Evolutionary conservation across 2,797 vertebrate species (phyloP).

Genomic region (Ctenochaetus hawaiiensis): DNA sequence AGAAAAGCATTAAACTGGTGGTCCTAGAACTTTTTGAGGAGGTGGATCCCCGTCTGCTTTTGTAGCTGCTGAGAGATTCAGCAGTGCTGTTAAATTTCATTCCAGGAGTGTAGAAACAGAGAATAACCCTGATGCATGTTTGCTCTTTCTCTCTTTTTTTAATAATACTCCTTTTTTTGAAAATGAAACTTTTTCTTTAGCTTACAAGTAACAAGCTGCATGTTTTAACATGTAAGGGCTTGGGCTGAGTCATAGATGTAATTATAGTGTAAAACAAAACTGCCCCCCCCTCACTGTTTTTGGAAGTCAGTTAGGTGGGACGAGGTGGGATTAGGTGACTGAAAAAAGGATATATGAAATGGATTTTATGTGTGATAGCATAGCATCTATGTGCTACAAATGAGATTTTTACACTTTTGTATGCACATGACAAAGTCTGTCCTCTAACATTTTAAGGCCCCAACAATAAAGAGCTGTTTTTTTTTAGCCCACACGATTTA

Average conservation of each 20-base stretch:
- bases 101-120: not conserved
- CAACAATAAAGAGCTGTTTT: not conserved
- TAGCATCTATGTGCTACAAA: not conserved
- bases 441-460: too few relatives aligned
- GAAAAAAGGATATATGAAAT: not conserved
- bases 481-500: slow-evolving; percentile 20
- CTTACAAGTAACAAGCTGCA: not conserved
- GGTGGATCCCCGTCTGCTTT: not conserved
- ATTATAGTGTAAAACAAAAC: not conserved
- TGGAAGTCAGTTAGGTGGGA: too few relatives aligned
- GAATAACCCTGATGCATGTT: slow-evolving; percentile 1
- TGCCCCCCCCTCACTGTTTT: too few relatives aligned
- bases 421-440: too few relatives aligned
- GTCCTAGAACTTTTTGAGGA: not conserved
- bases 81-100: not conserved
- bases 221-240: not conserved
- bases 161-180: not conserved
- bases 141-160: not conserved
- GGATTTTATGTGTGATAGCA: not conserved
- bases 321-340: too few relatives aligned
- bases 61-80: not conserved
- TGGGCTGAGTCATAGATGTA: not conserved
- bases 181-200: slow-evolving; percentile 8
- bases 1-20: not conserved
- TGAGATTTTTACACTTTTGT: not conserved